Evolutionary conservation across 2,797 vertebrate genomes (phyloP).

Genomic region (Phalloptychus januarius): DNA sequence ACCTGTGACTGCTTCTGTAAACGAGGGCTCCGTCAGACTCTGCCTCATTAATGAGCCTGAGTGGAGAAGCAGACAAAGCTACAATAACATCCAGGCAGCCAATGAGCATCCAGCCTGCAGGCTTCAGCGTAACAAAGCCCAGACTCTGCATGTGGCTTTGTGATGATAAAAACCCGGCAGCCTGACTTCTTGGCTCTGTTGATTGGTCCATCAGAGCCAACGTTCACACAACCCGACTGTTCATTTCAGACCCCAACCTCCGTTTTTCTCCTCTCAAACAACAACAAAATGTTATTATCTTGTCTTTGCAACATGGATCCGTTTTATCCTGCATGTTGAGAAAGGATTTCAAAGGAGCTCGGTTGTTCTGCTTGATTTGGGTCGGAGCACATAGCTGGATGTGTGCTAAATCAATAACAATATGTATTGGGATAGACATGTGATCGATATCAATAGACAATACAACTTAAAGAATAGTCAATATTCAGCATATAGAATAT

Average conservation of each 20-base stretch:
- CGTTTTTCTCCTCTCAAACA: not conserved
- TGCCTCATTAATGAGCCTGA: not conserved
- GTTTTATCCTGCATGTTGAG: constrained; percentile 67
- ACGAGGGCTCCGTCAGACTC: not conserved
- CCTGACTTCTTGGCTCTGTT: constrained; percentile 33
- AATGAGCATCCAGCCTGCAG: constrained; percentile 18
- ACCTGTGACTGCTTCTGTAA: not conserved
- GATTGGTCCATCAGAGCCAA: constrained; percentile 44
- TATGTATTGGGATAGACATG: no score
- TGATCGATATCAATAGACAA: no score
- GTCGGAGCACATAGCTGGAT: no score
- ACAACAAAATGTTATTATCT: constrained; percentile 50
- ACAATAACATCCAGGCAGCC: constrained; percentile 11
- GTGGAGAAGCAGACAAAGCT: not conserved
- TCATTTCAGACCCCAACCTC: constrained; percentile 44
- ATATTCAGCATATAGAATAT: no score
- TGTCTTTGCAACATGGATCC: constrained; percentile 29
- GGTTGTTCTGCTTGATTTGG: no score
- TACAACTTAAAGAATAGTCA: no score
- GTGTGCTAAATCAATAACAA: no score
- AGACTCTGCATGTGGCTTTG: constrained; percentile 9
- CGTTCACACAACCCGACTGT: constrained; percentile 42
- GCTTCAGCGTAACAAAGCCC: constrained; percentile 6
- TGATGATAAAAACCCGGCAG: not conserved
- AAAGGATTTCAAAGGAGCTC: not conserved